These are phyloP conservation scores for Notarius lentiginosus DNA, from an alignment of 2,113 vertebrate genomes.

Conservation along the genomic window DNA sequence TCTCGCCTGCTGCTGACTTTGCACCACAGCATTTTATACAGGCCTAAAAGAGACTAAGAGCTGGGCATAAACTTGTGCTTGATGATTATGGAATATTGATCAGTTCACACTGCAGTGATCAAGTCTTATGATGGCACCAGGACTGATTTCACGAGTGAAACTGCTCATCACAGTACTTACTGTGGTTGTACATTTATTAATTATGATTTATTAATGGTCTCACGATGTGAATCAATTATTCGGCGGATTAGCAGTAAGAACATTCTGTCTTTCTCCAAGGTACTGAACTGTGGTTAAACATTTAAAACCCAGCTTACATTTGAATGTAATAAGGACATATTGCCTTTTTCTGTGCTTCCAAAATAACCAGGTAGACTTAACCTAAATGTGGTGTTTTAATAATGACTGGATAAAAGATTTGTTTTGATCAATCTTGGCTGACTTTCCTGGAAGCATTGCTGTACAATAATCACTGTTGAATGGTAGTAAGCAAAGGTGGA, in stretches of 20 bases:
- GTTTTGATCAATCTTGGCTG: not conserved
- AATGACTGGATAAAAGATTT: not conserved
- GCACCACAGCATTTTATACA: slow-evolving; percentile 14
- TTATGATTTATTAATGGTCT: not conserved
- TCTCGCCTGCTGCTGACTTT: slow-evolving; percentile 10
- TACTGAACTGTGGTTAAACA: not conserved
- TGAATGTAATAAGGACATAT: not conserved
- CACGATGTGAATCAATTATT: not conserved
- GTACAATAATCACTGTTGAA: not conserved
- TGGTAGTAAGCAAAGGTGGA: not conserved
- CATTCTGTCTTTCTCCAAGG: not conserved
- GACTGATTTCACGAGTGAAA: not conserved
- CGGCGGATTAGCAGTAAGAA: too few species aligned
- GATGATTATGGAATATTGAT: slow-evolving; percentile 50
- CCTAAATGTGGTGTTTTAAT: not conserved
- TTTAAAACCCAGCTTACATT: not conserved
- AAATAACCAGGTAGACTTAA: not conserved
- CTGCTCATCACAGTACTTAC: not conserved
- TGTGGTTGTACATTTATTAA: not conserved
- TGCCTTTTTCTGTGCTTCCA: not conserved
- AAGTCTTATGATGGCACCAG: slow-evolving; percentile 39
- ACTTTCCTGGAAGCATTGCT: not conserved
- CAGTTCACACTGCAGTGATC: slow-evolving; percentile 52
- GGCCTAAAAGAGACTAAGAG: not conserved
- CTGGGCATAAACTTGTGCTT: slow-evolving; percentile 2